Conservation (phyloP, 2,113 vertebrate species). For the Pao palembangensis region DNA sequence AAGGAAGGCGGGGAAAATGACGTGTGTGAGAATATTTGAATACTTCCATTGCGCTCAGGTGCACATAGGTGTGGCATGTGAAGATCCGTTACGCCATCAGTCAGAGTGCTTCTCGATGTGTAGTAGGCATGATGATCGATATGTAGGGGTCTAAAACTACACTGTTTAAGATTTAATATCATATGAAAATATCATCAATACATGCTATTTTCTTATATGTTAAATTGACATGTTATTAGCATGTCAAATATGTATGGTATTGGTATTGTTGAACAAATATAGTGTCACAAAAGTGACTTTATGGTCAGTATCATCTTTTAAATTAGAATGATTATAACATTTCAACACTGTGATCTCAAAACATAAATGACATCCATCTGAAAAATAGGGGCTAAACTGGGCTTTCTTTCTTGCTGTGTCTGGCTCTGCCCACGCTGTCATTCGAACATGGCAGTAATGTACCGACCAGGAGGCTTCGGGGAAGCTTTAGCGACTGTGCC, state of each 20-base stretch:
- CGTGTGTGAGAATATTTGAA: background rate
- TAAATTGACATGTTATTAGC: too few species aligned
- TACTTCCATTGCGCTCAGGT: background rate
- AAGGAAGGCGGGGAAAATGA: background rate
- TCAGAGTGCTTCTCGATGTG: too few species aligned
- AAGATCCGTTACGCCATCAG: too few species aligned
- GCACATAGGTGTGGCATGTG: background rate
- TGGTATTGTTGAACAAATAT: too few species aligned
- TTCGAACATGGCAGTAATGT: constrained; percentile 58
- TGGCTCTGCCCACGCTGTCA: constrained; percentile 44
- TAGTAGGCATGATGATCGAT: too few species aligned
- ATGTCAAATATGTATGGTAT: too few species aligned
- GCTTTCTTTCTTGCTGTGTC: constrained; percentile 32
- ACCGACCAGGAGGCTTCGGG: constrained; percentile 68
- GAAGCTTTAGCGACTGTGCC: constrained; percentile 62
- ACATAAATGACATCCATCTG: constrained; percentile 28
- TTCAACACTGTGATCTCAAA: constrained; percentile 1
- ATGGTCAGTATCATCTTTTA: too few species aligned
- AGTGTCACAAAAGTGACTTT: too few species aligned
- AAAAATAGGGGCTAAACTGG: constrained; percentile 46
- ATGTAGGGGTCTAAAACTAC: background rate
- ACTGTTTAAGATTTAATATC: background rate
- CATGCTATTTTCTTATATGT: too few species aligned
- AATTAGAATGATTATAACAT: background rate
- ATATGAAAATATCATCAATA: background rate